phyloP scores from a whole-genome alignment of 2,797 vertebrate genomes.

The Chaetophractus vellerosus region DNA sequence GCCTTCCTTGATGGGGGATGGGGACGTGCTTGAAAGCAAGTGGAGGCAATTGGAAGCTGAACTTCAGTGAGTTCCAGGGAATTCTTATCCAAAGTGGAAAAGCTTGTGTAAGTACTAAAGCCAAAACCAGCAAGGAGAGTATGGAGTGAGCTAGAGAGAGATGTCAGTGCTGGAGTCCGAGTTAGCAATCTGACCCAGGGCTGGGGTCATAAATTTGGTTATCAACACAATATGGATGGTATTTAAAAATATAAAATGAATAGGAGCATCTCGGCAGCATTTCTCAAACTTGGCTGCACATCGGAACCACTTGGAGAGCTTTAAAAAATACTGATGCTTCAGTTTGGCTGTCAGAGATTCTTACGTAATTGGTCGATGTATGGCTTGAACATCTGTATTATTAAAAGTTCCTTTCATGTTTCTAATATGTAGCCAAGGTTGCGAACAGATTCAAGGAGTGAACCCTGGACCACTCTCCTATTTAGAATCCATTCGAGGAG shows the following conservation, averaged over 20 bases:
- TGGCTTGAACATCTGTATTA: not conserved
- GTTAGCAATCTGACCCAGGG: not conserved
- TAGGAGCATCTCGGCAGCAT: not conserved
- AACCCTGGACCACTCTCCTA: not conserved
- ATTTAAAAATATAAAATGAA: not conserved
- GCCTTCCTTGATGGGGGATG: not conserved
- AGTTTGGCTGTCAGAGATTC: not conserved
- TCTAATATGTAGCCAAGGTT: not conserved
- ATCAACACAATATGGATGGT: not conserved
- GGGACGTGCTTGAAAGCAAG: not conserved
- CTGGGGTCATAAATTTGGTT: not conserved
- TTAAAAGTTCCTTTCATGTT: slow-evolving; percentile 7
- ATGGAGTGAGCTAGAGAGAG: not conserved
- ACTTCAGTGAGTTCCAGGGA: accelerated
- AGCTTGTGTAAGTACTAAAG: not conserved
- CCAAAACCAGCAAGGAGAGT: not conserved
- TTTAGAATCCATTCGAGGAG: not conserved
- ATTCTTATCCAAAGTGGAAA: not conserved
- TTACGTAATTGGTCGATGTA: not conserved
- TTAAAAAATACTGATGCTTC: not conserved
- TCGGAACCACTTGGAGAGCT: not conserved
- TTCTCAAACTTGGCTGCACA: not conserved
- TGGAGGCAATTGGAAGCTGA: not conserved
- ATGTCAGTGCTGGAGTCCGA: not conserved
- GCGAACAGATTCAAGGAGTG: not conserved